Conservation (phyloP, 2,888 invertebrate genomes). For the Panzeria rudis region DNA sequence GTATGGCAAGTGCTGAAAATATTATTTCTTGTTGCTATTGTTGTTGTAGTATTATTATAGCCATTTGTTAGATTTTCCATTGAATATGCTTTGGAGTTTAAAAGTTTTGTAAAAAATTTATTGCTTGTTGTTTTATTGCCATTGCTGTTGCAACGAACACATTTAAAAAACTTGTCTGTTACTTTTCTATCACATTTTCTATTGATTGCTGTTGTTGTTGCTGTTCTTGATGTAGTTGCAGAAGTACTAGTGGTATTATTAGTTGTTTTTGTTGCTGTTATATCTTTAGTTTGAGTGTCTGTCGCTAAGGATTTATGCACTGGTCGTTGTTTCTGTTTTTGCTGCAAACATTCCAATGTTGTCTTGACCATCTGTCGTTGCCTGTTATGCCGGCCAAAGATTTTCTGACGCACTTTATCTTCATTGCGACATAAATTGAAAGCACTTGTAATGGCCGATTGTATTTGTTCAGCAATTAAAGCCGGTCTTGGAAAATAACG, state of each 20-base stretch:
- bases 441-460: conserved; percentile 84
- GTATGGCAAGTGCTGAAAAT: conserved; percentile 37
- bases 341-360: conserved; percentile 67
- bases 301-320: conserved; percentile 60
- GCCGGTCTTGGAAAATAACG: conserved; percentile 84
- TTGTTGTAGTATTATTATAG: conserved; percentile 43
- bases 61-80: conserved; percentile 83
- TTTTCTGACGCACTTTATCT: conserved; percentile 84
- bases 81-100: conserved; percentile 84
- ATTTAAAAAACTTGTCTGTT: conserved; percentile 53
- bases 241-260: background rate
- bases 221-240: conserved; percentile 36
- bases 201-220: conserved; percentile 24
- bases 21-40: conserved; percentile 25
- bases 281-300: conserved; percentile 33
- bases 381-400: conserved; percentile 80
- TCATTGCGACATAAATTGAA: conserved; percentile 84
- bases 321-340: conserved; percentile 42
- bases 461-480: conserved; percentile 85
- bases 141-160: conserved; percentile 74
- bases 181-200: conserved; percentile 38
- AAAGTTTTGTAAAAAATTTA: conserved; percentile 84
- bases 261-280: conserved; percentile 38
- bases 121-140: conserved; percentile 75
- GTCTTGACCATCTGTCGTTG: conserved; percentile 66